Percentiles rank a stretch among this genome's conserved stretches.
Evolutionary conservation across 2,797 vertebrate species (phyloP).

Genomic region (Acipenser oxyrinchus): DNA sequence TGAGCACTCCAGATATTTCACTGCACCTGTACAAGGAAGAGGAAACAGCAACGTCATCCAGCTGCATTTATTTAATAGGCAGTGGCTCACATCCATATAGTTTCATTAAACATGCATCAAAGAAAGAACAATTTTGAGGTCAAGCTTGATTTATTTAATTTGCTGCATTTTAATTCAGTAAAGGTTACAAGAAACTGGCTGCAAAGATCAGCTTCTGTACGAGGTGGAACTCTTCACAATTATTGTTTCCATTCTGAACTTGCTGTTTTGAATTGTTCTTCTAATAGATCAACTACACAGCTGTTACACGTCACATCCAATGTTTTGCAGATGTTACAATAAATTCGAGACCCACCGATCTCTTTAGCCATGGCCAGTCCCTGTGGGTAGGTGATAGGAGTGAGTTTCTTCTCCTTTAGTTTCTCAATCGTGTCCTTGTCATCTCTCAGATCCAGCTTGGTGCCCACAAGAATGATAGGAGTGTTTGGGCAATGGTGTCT

Average conservation of each 20-base stretch:
- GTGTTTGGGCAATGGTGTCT: constrained; percentile 96
- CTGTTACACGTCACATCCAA: background rate
- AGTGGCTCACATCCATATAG: background rate
- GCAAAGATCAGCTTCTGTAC: background rate
- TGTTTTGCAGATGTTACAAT: background rate
- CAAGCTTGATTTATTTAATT: background rate
- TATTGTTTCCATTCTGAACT: background rate
- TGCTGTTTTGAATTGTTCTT: too few relatives aligned
- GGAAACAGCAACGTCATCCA: background rate
- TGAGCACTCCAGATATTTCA: constrained; percentile 95
- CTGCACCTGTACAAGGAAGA: constrained; percentile 62
- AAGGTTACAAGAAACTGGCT: background rate
- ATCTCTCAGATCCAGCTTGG: constrained; percentile 91
- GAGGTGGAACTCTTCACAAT: background rate
- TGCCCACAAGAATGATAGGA: constrained; percentile 95
- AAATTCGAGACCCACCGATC: constrained; percentile 68
- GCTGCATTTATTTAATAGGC: background rate
- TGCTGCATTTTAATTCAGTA: background rate
- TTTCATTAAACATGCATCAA: background rate
- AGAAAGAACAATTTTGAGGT: too few relatives aligned
- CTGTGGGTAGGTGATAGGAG: constrained; percentile 93
- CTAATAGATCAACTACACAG: too few relatives aligned
- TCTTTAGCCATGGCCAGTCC: constrained; percentile 97
- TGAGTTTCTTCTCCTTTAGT: constrained; percentile 95
- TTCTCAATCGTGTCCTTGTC: constrained; percentile 96